Base-by-base conservation (phyloP, 2,113 vertebrate species). In the Phyllostomus discolor region DNA sequence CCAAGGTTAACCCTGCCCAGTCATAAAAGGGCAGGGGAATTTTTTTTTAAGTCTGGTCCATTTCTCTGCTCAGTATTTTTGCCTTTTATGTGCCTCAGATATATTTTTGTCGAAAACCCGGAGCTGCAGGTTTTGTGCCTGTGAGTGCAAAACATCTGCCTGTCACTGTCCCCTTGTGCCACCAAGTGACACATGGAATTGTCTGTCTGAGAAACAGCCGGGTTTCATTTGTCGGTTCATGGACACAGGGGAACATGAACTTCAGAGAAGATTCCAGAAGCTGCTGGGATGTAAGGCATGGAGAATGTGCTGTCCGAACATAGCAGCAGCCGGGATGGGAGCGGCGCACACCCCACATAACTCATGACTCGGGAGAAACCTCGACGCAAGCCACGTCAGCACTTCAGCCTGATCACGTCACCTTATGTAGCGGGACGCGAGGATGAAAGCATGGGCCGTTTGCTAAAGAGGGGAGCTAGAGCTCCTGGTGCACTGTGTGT, bases 111-210 rank as follows among this genome's bases (percentile, higher is more conserved):
- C 41, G 10, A 10, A 69, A 16, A 26, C 50, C 1, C 14, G 3
- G 7, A 28, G 19, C 26, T 33, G 54, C 35, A 19, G 35, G 3
- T 15, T 46, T 20, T 10, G 67, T 31, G 54, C 43, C 35, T 3
- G 1, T 1, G 20, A 26, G 35, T 4, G 12, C 26, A n/a, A 1
- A n/a, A 17, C 6, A 5, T 8, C n/a, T 2, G 2, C 46, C 35
- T 9, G 17, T 15, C 17, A 0, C 38, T 12, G 3, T 33, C 33
- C 20, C 26, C 48, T 41, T 0, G 52, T 22, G 50, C n/a, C 4
- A 2, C 48, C 20, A 28, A 12, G 1, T 16, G 33, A 35, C 22
- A 31, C 48, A 35, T 4, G 15, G n/a, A 64, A 5, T 54, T 48
- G 64, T 43, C 54, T 48, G 38, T n/a, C 70, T 2, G 0, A 52